A percentile compares a stretch with the other conserved stretches of the same genome.
Conservation (phyloP, 2,113 vertebrate species). For the Hippoglossus stenolepis region DNA sequence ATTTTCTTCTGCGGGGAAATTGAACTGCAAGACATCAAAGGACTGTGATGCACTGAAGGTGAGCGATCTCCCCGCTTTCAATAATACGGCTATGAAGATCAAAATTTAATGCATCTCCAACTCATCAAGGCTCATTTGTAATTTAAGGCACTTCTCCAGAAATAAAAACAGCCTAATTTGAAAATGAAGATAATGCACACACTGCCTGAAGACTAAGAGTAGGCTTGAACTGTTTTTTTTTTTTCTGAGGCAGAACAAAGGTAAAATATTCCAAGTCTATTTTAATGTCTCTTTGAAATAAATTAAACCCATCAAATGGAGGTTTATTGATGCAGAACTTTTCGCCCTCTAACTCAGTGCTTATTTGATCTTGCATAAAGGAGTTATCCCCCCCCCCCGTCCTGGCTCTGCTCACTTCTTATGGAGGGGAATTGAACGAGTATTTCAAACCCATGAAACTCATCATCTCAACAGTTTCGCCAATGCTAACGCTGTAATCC, state of each 20-base stretch:
- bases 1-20: constrained; percentile 14
- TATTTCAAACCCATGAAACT: constrained; percentile 33
- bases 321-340: constrained; percentile 53
- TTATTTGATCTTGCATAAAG: constrained; percentile 52
- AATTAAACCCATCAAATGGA: constrained; percentile 50
- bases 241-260: constrained; percentile 39
- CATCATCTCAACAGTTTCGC: constrained; percentile 32
- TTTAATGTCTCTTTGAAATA: constrained; percentile 56
- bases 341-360: constrained; percentile 38
- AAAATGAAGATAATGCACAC: constrained; percentile 28
- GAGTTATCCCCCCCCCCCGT: not conserved
- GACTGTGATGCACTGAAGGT: constrained; percentile 49
- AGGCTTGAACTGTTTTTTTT: constrained; percentile 14
- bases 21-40: constrained; percentile 63
- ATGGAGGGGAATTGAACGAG: constrained; percentile 21
- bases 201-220: constrained; percentile 25
- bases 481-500: constrained; percentile 33
- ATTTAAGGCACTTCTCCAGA: constrained; percentile 54
- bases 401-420: constrained; percentile 17
- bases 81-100: constrained; percentile 54
- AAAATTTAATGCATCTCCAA: constrained; percentile 51
- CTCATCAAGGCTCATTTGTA: constrained; percentile 63
- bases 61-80: constrained; percentile 47
- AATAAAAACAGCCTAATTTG: constrained; percentile 55
- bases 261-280: constrained; percentile 47